Evolutionary conservation across 2,113 vertebrate species (phyloP), one percentile per base, ranked within the genome.

Genomic region (Pelobates fuscus): DNA sequence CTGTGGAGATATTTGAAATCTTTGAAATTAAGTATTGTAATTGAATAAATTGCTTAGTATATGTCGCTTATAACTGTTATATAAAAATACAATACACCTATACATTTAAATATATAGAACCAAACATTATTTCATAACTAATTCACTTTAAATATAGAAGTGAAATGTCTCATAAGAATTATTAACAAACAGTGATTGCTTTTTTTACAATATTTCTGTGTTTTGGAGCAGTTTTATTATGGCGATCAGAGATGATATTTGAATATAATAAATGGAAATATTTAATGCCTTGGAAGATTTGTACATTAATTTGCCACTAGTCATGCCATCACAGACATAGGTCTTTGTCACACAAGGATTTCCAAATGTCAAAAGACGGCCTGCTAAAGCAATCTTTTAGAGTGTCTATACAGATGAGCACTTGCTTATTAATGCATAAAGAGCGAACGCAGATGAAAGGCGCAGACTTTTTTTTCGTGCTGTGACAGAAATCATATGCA

Each of bases 401-500:
- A 65, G 54, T 61, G 37, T 57, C 73, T 57, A 26, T 15, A 71
- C 24, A 80, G 59, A 62, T 82, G 60, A 77, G 67, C 63, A 82
- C 79, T 83, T 82, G 67, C 75, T 83, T 84, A 71, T 64, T 84
- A 80, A 27, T 70, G 69, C 78, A 86, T 79, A 78, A 89, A 86
- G 79, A 80, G 61, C 84, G 82, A 73, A 84, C 77, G 66, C 77
- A 88, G 74, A 74, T 88, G 82, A 90, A 89, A 87, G 79, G 65
- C 71, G 82, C 71, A 83, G 78, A 80, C 69, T 82, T 83, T 84
- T 75, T 82, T 89, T 49, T 78, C 81, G 84, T 83, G 81, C 80
- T 81, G 74, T 85, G 72, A 84, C 80, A 87, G 86, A 88, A 89
- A 86, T 86, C 84, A 88, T 86, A 88, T 84, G 81, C 80, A 83